These are phyloP conservation scores for Seriola quinqueradiata DNA, from an alignment of 2,113 vertebrate species.

Conservation along the genomic window DNA sequence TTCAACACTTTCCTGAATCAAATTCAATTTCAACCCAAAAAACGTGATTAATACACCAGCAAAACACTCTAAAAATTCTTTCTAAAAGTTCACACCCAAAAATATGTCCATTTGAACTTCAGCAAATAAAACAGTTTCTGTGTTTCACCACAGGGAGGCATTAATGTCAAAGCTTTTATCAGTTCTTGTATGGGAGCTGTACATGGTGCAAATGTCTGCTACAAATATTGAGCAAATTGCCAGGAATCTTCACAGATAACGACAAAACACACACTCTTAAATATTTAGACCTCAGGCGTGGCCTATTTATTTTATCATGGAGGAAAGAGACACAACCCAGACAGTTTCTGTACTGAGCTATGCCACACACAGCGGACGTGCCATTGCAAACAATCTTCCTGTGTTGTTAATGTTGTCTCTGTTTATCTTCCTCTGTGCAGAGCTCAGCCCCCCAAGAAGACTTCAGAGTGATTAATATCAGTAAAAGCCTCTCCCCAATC, in stretches of 20 bases:
- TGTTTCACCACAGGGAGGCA: constrained; percentile 69
- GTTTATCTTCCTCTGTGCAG: constrained; percentile 83
- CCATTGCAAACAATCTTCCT: constrained; percentile 21
- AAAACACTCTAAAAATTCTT: too few relatives aligned
- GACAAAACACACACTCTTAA: constrained; percentile 14
- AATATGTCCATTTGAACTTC: too few relatives aligned
- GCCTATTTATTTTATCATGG: constrained; percentile 34
- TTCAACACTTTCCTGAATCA: background rate
- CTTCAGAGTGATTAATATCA: constrained; percentile 91
- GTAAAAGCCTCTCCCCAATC: constrained; percentile 90
- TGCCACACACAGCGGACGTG: background rate
- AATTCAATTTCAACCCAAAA: background rate
- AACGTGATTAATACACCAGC: too few relatives aligned
- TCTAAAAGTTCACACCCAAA: too few relatives aligned
- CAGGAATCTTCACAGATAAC: constrained; percentile 41
- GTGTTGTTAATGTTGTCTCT: constrained; percentile 59
- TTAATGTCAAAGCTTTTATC: constrained; percentile 1
- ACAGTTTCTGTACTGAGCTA: constrained; percentile 12
- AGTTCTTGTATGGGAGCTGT: background rate
- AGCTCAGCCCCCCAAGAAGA: constrained; percentile 89
- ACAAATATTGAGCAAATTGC: background rate
- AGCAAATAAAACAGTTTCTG: background rate
- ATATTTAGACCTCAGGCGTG: constrained; percentile 20
- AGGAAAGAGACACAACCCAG: constrained; percentile 35
- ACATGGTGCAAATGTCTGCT: background rate